Percentiles rank a stretch among this genome's conserved stretches.
Conservation (phyloP, 2,113 vertebrate genomes). For the Elgaria multicarinata region DNA sequence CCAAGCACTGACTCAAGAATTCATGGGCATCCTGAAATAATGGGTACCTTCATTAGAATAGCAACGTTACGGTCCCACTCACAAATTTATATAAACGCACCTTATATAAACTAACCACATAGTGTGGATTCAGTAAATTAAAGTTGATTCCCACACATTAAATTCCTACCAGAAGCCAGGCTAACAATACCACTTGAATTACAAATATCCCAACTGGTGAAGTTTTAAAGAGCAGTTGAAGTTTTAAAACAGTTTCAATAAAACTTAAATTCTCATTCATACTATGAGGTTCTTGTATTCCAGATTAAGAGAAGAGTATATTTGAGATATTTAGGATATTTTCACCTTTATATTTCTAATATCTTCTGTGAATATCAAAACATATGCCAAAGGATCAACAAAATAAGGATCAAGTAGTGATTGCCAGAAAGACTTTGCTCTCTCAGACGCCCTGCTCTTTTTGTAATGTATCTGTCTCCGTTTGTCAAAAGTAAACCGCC, state of each 20-base stretch:
- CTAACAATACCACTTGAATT: background rate
- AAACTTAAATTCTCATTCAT: background rate
- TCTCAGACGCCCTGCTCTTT: too few species aligned
- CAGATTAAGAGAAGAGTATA: background rate
- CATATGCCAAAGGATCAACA: background rate
- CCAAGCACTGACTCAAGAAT: constrained; percentile 97
- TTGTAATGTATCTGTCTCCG: background rate
- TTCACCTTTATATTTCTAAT: background rate
- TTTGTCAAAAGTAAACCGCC: background rate
- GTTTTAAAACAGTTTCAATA: background rate
- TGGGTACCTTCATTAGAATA: background rate
- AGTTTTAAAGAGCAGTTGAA: background rate
- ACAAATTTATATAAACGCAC: background rate
- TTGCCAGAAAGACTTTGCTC: background rate
- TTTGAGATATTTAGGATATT: background rate
- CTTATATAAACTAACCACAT: background rate
- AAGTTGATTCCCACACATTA: background rate
- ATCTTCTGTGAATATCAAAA: background rate
- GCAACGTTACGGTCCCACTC: background rate
- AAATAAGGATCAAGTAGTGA: background rate
- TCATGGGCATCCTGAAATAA: constrained; percentile 93
- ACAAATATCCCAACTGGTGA: background rate
- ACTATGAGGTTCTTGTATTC: background rate
- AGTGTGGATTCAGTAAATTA: background rate
- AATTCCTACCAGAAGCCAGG: background rate